Evolutionary conservation across 1,140 invertebrate species (phyloP).

Genomic region (Panagrolaimus sp.): DNA sequence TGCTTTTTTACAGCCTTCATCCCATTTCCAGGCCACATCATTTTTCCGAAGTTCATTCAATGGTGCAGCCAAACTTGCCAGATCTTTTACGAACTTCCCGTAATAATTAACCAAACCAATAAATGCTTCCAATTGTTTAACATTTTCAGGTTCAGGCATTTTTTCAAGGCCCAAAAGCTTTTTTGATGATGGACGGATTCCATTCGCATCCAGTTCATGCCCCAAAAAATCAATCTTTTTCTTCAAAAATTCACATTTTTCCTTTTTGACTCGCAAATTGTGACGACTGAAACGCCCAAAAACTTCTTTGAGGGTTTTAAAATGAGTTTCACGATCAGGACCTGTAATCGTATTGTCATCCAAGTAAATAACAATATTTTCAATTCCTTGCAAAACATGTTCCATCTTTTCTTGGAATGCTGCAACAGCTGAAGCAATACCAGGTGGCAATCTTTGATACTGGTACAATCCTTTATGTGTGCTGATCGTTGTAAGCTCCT

Average conservation of each 20-base stretch:
- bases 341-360: constrained; percentile 23
- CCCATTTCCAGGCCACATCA: constrained; percentile 43
- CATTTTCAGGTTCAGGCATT: constrained; percentile 56
- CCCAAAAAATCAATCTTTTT: constrained; percentile 42
- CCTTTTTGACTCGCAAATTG: constrained; percentile 25
- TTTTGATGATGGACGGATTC: constrained; percentile 59
- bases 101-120: constrained; percentile 61
- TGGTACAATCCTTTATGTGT: constrained; percentile 19
- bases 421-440: constrained; percentile 28
- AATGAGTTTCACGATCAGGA: constrained; percentile 20
- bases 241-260: constrained; percentile 31
- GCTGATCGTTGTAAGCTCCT: neutral
- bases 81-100: constrained; percentile 60
- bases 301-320: constrained; percentile 18
- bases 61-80: constrained; percentile 58
- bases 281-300: constrained; percentile 20
- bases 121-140: constrained; percentile 58
- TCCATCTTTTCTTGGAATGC: constrained; percentile 55
- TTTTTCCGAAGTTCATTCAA: constrained; percentile 57
- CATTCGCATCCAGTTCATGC: constrained; percentile 43
- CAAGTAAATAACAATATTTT: constrained; percentile 38
- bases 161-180: constrained; percentile 61
- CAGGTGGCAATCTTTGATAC: constrained; percentile 1
- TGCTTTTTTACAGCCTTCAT: constrained; percentile 16
- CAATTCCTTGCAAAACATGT: constrained; percentile 51